Base-by-base conservation (phyloP, 2,797 vertebrate genomes). In the Epinephelus awoara region DNA sequence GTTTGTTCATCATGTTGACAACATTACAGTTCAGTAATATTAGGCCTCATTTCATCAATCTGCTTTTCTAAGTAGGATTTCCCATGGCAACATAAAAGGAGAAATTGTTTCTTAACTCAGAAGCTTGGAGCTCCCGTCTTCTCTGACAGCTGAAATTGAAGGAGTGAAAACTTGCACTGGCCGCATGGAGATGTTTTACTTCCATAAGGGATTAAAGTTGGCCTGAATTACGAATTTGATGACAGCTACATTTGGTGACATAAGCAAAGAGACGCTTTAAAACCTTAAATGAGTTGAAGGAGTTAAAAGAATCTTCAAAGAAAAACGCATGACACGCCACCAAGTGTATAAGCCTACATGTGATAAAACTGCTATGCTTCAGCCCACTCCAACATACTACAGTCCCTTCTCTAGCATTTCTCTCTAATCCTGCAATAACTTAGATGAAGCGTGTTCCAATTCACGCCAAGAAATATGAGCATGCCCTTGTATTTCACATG, bases 301-400 rank as follows among this genome's bases (percentile, higher is more conserved):
- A 84, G 50, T 75, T 66, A 23, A 74, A 72, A 51, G 62, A 85
- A 86, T 80, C 86, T 87, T 90, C 85, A 85, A 88, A 91, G 85
- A 67, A 70, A 83, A 81, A 59, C 15, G n/a, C 51, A 29, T 54
- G 78, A 89, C 57, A 79, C n/a, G 52, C 67, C 68, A 70, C 27
- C 23, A 25, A 82, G 61, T 61, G 55, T 80, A 18, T 62, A 75
- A 89, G 77, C 83, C 67, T 5, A 42, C 51, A 73, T 78, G 63
- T 57, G 72, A 83, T 67, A 65, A 75, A 62, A 55, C 72, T 73
- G 71, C 55, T 51, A 61, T 63, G 73, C 46, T 44, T 67, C 72
- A 44, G 66, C 65, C 76, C 73, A 49, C 44, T 47, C 23, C 29
- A 73, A 51, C 72, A 67, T 50, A 50, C 59, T 11, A 21, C 51